Evolutionary conservation across 2,113 vertebrate species (phyloP), one percentile per base, ranked within the genome.

Genomic region (Microcebus murinus): DNA sequence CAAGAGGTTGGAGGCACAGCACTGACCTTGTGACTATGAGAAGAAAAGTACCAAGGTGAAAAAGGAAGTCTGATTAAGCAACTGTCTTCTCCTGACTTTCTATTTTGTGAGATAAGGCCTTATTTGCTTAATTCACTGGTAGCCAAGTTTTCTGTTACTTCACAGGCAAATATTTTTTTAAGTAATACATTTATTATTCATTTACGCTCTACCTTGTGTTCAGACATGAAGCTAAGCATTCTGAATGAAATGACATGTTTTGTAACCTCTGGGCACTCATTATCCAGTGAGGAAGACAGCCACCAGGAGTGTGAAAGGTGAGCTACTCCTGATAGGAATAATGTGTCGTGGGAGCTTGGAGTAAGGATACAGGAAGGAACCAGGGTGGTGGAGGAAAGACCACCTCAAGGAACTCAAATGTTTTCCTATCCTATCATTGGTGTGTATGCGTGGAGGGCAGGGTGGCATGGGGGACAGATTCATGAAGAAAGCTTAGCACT

Each of bases 101-200:
- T 80, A 63, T 57, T 21, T 87, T 36, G 31, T 87, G 12, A 95
- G 10, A 87, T 59, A 68, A 91, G 65, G 3, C 6, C 27, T 68
- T 70, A 76, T 55, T 85, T 96, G 50, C 23, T 86, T 92, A 95
- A 48, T 39, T 13, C 31, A 92, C 25, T 23, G 6, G 45, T 63
- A 91, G 29, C 59, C 57, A 61, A 1, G 23, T 52, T 96, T 87
- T 68, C 65, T 82, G 6, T 63, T 91, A 86, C 63, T 91, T 93
- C 45, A 86, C 4, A 91, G 73, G 6, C 79, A 86, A 93, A 83
- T 65, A 6, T 42, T 65, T n/a, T 79, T 95, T 31, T 71, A 76
- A 92, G 81, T 50, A 63, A 93, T 55, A 31, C 4, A 59, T 29
- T 59, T 70, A 76, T 48, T 83, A 61, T 76, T 91, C 21, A 61